Evolutionary conservation across 2,888 invertebrate genomes (phyloP), one percentile per base, ranked within the genome.

Genomic region (Drosophila robusta): DNA sequence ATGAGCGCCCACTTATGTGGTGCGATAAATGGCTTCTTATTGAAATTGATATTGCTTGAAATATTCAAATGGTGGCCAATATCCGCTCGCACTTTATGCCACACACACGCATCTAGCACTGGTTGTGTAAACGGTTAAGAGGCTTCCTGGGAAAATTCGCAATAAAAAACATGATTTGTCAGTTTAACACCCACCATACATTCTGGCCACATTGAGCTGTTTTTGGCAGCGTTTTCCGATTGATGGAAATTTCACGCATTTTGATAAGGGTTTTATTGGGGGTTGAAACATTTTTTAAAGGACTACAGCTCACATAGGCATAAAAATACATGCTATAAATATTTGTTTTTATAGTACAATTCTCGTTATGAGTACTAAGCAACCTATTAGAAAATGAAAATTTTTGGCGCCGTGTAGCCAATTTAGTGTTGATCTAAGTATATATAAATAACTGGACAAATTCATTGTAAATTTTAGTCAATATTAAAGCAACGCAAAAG

Each of bases 91-190:
- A 29, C 66, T 80, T 57, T 69, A 83, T 65, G 57, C 64, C 52
- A 45, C 46, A 26, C 26, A 24, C 12, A 4, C 52, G 46, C 41
- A 42, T 60, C 41, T 34, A 36, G 4, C 56, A 29, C 9, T 29
- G 29, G 29, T 29, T 29, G 45, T n/a, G n/a, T n/a, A n/a, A n/a
- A n/a, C n/a, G n/a, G n/a, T 12, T 11, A 61, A 80, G 81, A 71
- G 78, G 69, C 68, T 75, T 77, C 22, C 58, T 47, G 66, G 54
- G 58, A 62, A 79, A 73, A 83, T 61, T 76, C 61, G 75, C 75
- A 89, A 91, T 91, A 91, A 91, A 88, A 66, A 78, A 84, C 80
- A 89, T 90, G 91, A 91, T 91, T 91, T 91, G 91, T 87, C 91
- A 91, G 91, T 70, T 90, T 90, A 80, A 89, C 91, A 91, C 90